A percentile compares a stretch with the other conserved stretches of the same genome.
phyloP scores from a whole-genome alignment of 2,888 invertebrate species.

The Macaria liturata region DNA sequence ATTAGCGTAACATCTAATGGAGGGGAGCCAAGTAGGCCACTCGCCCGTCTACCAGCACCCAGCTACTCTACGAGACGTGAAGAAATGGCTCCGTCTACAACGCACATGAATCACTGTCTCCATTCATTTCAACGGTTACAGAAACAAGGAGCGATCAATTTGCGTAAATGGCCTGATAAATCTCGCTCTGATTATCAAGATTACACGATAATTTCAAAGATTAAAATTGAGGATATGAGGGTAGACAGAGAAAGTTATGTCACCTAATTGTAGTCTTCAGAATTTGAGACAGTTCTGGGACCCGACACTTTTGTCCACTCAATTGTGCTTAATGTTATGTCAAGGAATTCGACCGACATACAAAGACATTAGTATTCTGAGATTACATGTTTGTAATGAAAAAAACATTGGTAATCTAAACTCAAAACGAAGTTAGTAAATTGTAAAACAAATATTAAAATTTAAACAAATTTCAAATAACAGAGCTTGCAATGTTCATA shows the following conservation, averaged over 20 bases:
- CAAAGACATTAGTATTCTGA: too few species aligned
- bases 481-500: too few species aligned
- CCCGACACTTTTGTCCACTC: background rate
- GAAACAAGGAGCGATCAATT: conserved; percentile 19
- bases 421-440: too few species aligned
- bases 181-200: conserved; percentile 5
- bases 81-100: conserved; percentile 17
- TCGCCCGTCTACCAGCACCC: conserved; percentile 26
- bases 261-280: background rate
- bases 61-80: conserved; percentile 18
- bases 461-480: too few species aligned
- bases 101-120: conserved; percentile 16
- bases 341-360: too few species aligned
- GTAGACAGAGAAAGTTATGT: background rate
- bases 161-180: conserved; percentile 16
- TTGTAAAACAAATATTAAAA: too few species aligned
- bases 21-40: conserved; percentile 55
- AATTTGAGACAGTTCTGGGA: background rate
- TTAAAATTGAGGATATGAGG: background rate
- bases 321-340: background rate
- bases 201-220: conserved; percentile 10
- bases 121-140: conserved; percentile 14
- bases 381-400: too few species aligned
- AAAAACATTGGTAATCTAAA: too few species aligned
- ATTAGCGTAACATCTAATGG: conserved; percentile 44